These are phyloP conservation scores for Esox masquinongy DNA, from an alignment of 2,797 vertebrate genomes.

Conservation along the genomic window DNA sequence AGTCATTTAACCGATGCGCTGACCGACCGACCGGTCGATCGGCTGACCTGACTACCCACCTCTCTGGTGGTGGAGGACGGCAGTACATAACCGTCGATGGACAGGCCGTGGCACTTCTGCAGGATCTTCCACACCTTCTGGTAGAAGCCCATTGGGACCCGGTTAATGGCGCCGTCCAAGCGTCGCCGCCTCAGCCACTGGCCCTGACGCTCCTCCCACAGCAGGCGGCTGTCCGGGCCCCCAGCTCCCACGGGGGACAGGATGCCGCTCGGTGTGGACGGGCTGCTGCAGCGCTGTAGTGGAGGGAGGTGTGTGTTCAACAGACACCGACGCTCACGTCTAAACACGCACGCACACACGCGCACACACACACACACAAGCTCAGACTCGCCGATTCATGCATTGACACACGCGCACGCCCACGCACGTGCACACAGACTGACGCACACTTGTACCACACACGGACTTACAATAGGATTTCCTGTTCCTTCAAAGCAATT, in stretches of 20 bases:
- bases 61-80: constrained; percentile 94
- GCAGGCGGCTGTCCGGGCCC: constrained; percentile 70
- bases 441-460: not conserved
- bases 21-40: not conserved
- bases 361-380: constrained; percentile 14
- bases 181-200: constrained; percentile 95
- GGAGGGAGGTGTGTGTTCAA: constrained; percentile 18
- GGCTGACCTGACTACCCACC: no score
- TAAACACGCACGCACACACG: constrained; percentile 20
- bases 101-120: constrained; percentile 97
- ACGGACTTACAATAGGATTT: constrained; percentile 1
- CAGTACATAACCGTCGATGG: constrained; percentile 95
- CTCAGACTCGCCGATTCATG: not conserved
- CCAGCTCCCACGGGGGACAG: constrained; percentile 82
- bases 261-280: constrained; percentile 88
- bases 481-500: constrained; percentile 33
- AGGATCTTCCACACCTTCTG: constrained; percentile 97
- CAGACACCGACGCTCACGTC: not conserved
- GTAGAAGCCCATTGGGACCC: constrained; percentile 95
- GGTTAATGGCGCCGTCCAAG: constrained; percentile 95
- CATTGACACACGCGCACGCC: constrained; percentile 12
- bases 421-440: not conserved
- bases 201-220: constrained; percentile 91
- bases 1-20: no score
- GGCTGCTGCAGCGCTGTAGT: constrained; percentile 86